Base-by-base conservation (phyloP, 2,113 vertebrate genomes). In the Melanostigma gelatinosum region DNA sequence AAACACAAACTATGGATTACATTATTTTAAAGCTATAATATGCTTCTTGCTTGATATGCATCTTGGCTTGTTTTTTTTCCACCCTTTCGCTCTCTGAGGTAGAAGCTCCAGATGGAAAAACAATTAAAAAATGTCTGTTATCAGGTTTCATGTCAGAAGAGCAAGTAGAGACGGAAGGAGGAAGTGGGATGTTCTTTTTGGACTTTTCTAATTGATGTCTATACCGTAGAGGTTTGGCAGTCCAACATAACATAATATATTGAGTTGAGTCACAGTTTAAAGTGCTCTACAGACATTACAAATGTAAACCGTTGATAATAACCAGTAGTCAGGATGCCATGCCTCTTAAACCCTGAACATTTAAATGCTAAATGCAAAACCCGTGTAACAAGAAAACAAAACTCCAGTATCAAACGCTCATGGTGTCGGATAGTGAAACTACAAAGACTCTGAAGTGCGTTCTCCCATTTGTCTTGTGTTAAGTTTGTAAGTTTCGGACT, bases 1-100 rank as follows among this genome's bases (percentile, higher is more conserved):
- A 84, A 92, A 82, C 57, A 27, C 66, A 78, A 82, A 80, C 57
- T 79, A 79, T 72, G 68, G 65, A 76, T 86, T 46, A 72, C 68
- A 72, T 68, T 58, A 27, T 79, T 58, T 63, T n/a, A 60, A 58
- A 62, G 71, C 40, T 50, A 57, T 74, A 72, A 70, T 73, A 69
- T 72, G 79, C 61, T 24, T 7, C 61, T 24, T 7, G 50, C 42
- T 42, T 82, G 75, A 69, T 52, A 62, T 76, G 27, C 36, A 52
- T 67, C 64, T 65, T 18, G 2, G 29, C 58, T 44, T 1, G 22
- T 40, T 34, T 29, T 24, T 29, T 8, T 16, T 5, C 11, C 16
- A 29, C 6, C 18, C 4, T 9, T 52, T 8, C 11, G 8, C 50
- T 48, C 13, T 3, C 0, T 60, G 4, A 40, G 24, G 40, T 32